Evolutionary conservation across 2,797 vertebrate species (phyloP).

Genomic region (Carapus acus): DNA sequence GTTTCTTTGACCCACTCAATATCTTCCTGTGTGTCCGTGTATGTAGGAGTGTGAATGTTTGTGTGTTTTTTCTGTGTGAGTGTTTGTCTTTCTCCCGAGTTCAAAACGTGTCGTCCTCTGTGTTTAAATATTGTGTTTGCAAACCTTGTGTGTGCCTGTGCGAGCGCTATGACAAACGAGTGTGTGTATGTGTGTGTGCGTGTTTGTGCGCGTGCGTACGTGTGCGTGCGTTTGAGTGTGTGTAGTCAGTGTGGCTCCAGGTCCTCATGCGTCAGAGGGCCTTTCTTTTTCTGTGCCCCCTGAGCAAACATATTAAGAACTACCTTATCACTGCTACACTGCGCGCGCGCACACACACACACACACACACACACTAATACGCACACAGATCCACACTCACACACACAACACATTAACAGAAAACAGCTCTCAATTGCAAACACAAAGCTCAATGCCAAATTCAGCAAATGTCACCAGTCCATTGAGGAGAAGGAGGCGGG

Average conservation of each 20-base stretch:
- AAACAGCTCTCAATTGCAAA: constrained; percentile 57
- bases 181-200: constrained; percentile 3
- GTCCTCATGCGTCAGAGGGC: constrained; percentile 75
- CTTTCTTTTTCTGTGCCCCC: constrained; percentile 69
- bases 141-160: constrained; percentile 6
- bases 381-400: constrained; percentile 45
- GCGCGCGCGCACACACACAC: constrained; percentile 41
- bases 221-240: constrained; percentile 25
- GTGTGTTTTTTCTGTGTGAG: not conserved
- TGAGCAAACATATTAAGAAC: constrained; percentile 79
- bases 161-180: no score
- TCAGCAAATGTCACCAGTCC: constrained; percentile 64
- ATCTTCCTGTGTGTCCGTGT: constrained; percentile 23
- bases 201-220: constrained; percentile 28
- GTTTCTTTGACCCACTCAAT: constrained; percentile 22
- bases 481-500: constrained; percentile 31
- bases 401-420: constrained; percentile 51
- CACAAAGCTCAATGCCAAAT: constrained; percentile 57
- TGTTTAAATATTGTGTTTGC: constrained; percentile 46
- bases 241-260: constrained; percentile 54
- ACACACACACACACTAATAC: constrained; percentile 38
- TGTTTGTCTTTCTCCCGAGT: no score
- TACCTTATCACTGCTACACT: constrained; percentile 76
- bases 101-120: constrained; percentile 1
- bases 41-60: constrained; percentile 5